Percentiles rank a stretch among this genome's conserved stretches.
These are phyloP conservation scores for Drosophila lutescens DNA, from an alignment of 2,888 invertebrate species.

Conservation along the genomic window DNA sequence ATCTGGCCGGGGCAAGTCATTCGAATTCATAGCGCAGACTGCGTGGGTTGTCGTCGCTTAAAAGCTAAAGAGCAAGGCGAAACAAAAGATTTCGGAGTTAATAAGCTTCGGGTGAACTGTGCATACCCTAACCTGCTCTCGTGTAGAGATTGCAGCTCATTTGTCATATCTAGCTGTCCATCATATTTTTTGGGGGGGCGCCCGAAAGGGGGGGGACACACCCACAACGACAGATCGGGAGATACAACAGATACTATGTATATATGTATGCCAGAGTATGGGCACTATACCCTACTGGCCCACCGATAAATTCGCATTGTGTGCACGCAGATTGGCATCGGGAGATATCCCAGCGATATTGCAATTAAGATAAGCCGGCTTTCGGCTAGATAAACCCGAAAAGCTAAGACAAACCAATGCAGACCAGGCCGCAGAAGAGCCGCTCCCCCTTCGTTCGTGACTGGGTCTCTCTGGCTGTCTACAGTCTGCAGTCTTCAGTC, in stretches of 20 bases:
- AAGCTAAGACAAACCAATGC: constrained; percentile 3
- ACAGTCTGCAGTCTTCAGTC: not conserved
- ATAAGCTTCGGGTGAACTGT: constrained; percentile 29
- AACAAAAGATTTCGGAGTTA: constrained; percentile 63
- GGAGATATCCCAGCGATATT: constrained; percentile 71
- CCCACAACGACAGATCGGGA: constrained; percentile 14
- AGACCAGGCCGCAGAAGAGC: constrained; percentile 6
- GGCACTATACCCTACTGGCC: not conserved
- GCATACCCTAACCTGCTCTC: constrained; percentile 24
- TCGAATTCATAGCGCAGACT: constrained; percentile 78
- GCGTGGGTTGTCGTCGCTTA: constrained; percentile 66
- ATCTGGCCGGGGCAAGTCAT: constrained; percentile 69
- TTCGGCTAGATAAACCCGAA: constrained; percentile 17
- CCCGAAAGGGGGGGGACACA: constrained; percentile 1
- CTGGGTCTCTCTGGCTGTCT: constrained; percentile 9
- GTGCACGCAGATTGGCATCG: constrained; percentile 69
- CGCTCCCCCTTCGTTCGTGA: constrained; percentile 29
- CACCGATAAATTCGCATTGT: constrained; percentile 59
- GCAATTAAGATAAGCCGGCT: constrained; percentile 72
- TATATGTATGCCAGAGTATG: not conserved
- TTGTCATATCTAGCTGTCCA: constrained; percentile 31
- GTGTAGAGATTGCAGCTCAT: constrained; percentile 1
- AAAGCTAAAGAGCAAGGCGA: constrained; percentile 69
- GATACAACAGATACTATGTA: constrained; percentile 48
- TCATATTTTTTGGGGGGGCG: not conserved